Percentiles rank a stretch among this genome's conserved stretches.
phyloP scores from a whole-genome alignment of 2,888 invertebrate species.

The Clistopyga incitator region DNA sequence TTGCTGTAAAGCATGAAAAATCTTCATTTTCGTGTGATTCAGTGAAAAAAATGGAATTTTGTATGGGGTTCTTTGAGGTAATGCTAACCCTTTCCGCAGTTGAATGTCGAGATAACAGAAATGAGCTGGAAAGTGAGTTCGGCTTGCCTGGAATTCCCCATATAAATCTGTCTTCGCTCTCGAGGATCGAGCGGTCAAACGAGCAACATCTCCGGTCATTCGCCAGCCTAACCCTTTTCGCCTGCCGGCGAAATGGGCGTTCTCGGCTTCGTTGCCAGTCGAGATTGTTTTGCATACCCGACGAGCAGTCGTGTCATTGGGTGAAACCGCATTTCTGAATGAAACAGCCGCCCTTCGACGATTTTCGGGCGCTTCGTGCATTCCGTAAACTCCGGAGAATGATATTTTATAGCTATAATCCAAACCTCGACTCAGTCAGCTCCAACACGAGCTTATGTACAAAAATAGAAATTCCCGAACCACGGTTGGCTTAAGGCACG shows the following conservation, averaged over 20 bases:
- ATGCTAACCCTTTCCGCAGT: no score
- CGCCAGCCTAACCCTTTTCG: neutral
- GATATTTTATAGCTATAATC: neutral
- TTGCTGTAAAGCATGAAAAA: no score
- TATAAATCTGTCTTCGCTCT: constrained; percentile 11
- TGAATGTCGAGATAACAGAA: no score
- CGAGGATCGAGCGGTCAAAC: constrained; percentile 2
- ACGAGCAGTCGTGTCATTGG: constrained; percentile 10
- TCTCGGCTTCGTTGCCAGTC: constrained; percentile 22
- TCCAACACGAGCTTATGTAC: neutral
- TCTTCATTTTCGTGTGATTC: no score
- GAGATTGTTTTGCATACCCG: constrained; percentile 40
- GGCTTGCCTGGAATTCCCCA: no score
- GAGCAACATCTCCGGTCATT: constrained; percentile 16
- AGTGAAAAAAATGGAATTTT: no score
- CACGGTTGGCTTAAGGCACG: neutral
- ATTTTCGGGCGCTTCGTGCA: constrained; percentile 11
- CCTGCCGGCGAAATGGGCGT: constrained; percentile 61
- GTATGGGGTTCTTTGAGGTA: no score
- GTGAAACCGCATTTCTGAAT: constrained; percentile 47
- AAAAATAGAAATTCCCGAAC: constrained; percentile 2
- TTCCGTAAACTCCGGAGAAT: constrained; percentile 5
- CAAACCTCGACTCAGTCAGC: neutral
- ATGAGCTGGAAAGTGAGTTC: no score
- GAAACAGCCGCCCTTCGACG: constrained; percentile 34